A percentile compares a stretch with the other conserved stretches of the same genome.
Conservation (phyloP, 2,113 vertebrate genomes). For the Lophotis ruficrista region DNA sequence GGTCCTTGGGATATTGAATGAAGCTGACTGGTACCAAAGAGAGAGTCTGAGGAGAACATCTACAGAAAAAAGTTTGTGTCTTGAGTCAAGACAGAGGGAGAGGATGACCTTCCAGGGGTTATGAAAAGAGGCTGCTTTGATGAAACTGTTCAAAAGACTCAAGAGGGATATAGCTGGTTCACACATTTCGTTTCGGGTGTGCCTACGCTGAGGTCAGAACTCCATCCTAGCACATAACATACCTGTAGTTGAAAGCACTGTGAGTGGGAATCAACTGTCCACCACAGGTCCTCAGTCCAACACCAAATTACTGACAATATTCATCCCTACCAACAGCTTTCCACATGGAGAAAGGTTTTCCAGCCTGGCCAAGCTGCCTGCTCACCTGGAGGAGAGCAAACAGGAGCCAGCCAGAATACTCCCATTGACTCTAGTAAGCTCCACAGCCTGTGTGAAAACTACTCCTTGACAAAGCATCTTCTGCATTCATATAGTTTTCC, state of each 20-base stretch:
- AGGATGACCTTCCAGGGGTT: not conserved
- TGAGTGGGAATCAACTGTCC: not conserved
- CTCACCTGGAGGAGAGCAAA: not conserved
- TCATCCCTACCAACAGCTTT: not conserved
- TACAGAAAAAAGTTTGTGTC: not conserved
- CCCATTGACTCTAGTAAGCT: not conserved
- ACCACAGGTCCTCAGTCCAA: not conserved
- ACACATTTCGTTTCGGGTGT: not conserved
- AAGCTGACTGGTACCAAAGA: not conserved
- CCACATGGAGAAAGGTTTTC: not conserved
- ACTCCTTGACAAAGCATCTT: not conserved
- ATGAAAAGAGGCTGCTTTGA: not conserved
- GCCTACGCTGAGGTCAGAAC: not conserved
- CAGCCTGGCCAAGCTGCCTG: not conserved
- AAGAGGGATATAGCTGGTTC: not conserved
- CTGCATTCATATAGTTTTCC: not conserved
- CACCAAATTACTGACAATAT: not conserved
- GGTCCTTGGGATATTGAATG: not conserved
- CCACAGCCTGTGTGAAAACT: not conserved
- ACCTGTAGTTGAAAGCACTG: not conserved
- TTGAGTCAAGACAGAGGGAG: not conserved
- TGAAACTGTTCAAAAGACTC: not conserved
- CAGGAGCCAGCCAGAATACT: not conserved
- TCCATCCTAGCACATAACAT: not conserved
- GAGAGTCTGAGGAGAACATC: not conserved